phyloP scores from a whole-genome alignment of 37 sponge, comb jelly and placozoan genomes.

The Aplysina aerophoba region DNA sequence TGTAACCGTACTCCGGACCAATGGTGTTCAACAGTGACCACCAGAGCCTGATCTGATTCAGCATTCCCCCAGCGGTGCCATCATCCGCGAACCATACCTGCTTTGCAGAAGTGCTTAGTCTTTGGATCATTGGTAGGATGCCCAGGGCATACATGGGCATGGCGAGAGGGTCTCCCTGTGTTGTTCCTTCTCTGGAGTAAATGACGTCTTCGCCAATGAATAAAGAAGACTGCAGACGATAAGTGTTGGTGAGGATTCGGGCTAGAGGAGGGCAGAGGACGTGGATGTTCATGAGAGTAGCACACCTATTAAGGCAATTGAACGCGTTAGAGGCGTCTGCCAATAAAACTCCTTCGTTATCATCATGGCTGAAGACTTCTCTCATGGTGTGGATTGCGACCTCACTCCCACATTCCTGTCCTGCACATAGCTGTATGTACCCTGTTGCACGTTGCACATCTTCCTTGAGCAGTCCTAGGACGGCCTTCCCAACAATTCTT shows the following conservation, averaged over 20 bases:
- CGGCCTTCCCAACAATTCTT: no score
- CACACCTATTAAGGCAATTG: background rate
- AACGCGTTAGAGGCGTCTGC: background rate
- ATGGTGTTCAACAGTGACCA: background rate
- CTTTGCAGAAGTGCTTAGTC: background rate
- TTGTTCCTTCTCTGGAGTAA: conserved; percentile 5
- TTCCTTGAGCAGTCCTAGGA: no score
- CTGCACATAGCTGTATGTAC: no score
- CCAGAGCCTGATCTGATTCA: background rate
- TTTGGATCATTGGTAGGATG: conserved; percentile 3
- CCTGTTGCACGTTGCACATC: no score
- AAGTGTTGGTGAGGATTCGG: background rate
- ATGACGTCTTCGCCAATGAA: conserved; percentile 2
- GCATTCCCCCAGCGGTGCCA: conserved; percentile 9
- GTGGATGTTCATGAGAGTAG: background rate
- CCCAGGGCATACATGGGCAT: conserved; percentile 3
- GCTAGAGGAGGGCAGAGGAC: conserved; percentile 10
- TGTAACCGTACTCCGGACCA: background rate
- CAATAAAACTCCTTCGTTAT: background rate
- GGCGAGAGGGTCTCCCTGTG: conserved; percentile 9
- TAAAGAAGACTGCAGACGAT: background rate
- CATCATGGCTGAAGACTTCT: background rate
- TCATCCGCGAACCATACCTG: conserved; percentile 19
- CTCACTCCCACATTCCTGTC: no score
- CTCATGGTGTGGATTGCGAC: conserved; percentile 7